Conservation (phyloP, 2,113 vertebrate species). For the Prunella himalayana region DNA sequence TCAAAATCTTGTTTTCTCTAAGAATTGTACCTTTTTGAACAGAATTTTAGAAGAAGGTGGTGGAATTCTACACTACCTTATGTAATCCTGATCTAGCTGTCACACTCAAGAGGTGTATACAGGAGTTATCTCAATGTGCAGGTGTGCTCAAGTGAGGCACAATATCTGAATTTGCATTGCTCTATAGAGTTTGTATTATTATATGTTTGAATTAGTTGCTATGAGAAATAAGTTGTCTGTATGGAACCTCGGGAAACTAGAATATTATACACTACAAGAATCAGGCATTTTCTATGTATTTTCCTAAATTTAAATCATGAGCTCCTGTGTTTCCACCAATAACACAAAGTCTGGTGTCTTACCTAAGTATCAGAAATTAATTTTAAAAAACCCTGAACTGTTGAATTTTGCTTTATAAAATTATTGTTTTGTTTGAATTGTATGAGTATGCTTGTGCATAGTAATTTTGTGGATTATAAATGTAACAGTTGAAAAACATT, state of each 20-base stretch:
- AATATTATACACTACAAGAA: background rate
- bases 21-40: background rate
- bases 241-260: slow-evolving; percentile 20
- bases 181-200: slow-evolving; percentile 1
- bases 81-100: slow-evolving; percentile 4
- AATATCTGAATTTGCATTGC: slow-evolving; percentile 43
- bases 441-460: background rate
- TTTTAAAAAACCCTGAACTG: background rate
- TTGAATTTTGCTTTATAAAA: background rate
- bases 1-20: background rate
- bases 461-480: background rate
- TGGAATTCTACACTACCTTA: background rate
- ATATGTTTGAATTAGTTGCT: slow-evolving; percentile 61
- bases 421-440: background rate
- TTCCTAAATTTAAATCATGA: background rate
- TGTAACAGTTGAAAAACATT: background rate
- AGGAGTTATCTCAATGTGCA: slow-evolving; percentile 43
- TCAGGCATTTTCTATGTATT: background rate
- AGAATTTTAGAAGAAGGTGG: background rate
- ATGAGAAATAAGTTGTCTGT: slow-evolving; percentile 35
- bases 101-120: background rate
- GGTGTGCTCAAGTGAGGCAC: slow-evolving; percentile 18
- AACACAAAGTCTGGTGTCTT: background rate
- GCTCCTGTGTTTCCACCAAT: background rate
- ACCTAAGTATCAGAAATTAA: background rate